Percentiles rank a stretch among this genome's conserved stretches.
phyloP scores from a whole-genome alignment of 2,888 invertebrate genomes.

The Seira musarum region DNA sequence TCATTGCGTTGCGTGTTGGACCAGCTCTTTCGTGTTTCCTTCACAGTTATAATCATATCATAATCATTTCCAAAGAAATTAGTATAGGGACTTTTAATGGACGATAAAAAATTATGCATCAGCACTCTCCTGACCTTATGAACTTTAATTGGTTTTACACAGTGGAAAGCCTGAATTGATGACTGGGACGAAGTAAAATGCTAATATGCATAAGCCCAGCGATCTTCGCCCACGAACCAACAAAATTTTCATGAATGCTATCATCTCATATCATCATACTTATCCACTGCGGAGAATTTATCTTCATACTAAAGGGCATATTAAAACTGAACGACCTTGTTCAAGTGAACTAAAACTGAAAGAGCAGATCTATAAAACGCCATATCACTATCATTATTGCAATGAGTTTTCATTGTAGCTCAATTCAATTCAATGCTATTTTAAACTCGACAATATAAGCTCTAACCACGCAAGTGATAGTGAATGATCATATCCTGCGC shows the following conservation, averaged over 20 bases:
- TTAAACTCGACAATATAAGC: no score
- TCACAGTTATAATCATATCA: no score
- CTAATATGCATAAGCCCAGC: background rate
- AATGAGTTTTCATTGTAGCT: background rate
- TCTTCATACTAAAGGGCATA: no score
- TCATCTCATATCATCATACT: background rate
- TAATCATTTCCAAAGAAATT: no score
- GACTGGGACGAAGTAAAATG: background rate
- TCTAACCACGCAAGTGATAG: no score
- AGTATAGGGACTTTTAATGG: no score
- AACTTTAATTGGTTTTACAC: background rate
- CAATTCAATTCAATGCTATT: background rate
- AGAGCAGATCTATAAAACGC: background rate
- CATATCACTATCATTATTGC: background rate
- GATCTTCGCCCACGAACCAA: background rate
- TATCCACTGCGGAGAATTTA: background rate
- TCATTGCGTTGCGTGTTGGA: no score
- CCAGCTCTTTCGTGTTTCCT: no score
- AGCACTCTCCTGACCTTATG: no score
- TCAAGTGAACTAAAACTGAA: background rate
- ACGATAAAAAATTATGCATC: no score
- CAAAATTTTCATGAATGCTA: background rate
- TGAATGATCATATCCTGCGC: no score
- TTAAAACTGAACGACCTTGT: background rate
- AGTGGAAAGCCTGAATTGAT: background rate